These are phyloP conservation scores for Vidua macroura DNA, from an alignment of 2,113 vertebrate genomes.

Conservation along the genomic window DNA sequence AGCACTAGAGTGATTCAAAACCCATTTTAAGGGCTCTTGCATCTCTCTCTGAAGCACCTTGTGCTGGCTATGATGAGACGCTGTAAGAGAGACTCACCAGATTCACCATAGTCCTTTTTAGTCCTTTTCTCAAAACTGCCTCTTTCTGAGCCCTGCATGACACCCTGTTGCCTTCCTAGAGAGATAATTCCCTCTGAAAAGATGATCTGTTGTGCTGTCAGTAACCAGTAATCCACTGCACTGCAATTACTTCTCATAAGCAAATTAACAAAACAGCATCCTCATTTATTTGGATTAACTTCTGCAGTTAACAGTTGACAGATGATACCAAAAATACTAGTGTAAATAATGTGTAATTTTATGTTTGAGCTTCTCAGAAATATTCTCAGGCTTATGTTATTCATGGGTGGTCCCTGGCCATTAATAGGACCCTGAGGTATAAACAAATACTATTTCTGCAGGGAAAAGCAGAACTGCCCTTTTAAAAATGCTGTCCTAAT, in stretches of 20 bases:
- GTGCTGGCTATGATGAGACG: background rate
- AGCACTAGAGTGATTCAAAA: background rate
- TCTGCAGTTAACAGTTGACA: background rate
- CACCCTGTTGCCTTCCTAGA: background rate
- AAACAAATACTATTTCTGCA: background rate
- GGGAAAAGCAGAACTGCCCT: background rate
- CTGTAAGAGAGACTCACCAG: background rate
- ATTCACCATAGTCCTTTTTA: background rate
- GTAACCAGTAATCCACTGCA: background rate
- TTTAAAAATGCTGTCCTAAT: background rate
- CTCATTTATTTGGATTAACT: constrained; percentile 8
- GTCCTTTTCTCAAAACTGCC: background rate
- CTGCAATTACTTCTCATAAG: background rate
- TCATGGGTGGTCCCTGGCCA: background rate
- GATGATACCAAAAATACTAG: background rate
- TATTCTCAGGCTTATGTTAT: background rate
- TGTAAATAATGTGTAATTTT: background rate
- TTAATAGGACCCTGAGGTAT: background rate
- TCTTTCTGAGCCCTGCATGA: background rate
- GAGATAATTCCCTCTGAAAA: background rate
- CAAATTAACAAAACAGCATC: background rate
- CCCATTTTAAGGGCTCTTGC: background rate
- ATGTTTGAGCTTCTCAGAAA: background rate
- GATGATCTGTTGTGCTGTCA: background rate
- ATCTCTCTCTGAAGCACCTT: background rate